These are phyloP conservation scores for Ceyx melanurus DNA, from an alignment of 2,113 vertebrate genomes.

Conservation along the genomic window DNA sequence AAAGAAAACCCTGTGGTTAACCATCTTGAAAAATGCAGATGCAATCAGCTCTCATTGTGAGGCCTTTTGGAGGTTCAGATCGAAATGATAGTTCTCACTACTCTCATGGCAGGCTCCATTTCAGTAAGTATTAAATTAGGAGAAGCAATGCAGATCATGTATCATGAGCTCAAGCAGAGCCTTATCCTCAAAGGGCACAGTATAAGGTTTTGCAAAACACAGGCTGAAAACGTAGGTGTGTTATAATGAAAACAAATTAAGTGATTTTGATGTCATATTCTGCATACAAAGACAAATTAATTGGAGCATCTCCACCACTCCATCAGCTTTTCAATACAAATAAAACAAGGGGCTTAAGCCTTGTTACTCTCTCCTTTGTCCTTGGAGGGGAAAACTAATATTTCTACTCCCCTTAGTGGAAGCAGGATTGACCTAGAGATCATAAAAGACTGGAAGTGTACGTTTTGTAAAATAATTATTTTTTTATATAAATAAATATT, in stretches of 20 bases:
- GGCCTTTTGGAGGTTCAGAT: not conserved
- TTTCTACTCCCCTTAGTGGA: not conserved
- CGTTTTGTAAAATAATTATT: not conserved
- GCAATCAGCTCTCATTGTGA: not conserved
- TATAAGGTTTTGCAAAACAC: not conserved
- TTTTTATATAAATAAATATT: not conserved
- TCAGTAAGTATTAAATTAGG: not conserved
- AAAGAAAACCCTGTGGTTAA: not conserved
- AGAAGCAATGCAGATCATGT: not conserved
- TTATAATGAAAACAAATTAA: not conserved
- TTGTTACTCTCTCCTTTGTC: not conserved
- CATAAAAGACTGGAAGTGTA: not conserved
- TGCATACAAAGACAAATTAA: not conserved
- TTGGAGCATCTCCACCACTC: not conserved
- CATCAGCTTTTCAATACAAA: not conserved
- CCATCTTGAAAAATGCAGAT: not conserved
- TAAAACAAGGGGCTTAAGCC: not conserved
- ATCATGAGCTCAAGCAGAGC: not conserved
- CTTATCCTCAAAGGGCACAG: not conserved
- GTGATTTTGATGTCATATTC: not conserved
- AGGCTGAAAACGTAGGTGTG: not conserved
- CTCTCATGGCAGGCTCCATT: not conserved
- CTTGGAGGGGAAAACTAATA: not conserved
- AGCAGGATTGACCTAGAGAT: not conserved
- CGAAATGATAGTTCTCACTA: not conserved